A percentile compares a stretch with the other conserved stretches of the same genome.
Evolutionary conservation across 2,113 vertebrate species (phyloP).

Genomic region (Cyprinodon tularosa): DNA sequence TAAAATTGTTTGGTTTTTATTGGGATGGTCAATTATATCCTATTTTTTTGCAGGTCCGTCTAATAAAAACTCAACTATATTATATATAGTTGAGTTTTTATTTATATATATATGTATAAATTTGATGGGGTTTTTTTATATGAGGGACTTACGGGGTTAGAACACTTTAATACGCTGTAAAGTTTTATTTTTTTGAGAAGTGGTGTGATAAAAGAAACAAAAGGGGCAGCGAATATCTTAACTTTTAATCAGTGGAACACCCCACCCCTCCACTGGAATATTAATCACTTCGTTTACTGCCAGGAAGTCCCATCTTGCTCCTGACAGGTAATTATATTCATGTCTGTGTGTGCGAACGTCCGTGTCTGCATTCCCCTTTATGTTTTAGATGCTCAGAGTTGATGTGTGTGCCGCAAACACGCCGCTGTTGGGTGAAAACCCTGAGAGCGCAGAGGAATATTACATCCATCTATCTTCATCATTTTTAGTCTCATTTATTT

Average conservation of each 20-base stretch:
- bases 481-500: conserved; percentile 37
- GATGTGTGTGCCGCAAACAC: conserved; percentile 19
- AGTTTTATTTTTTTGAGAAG: conserved; percentile 34
- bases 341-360: neutral
- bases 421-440: conserved; percentile 10
- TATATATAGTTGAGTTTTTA: neutral
- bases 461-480: conserved; percentile 43
- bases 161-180: neutral
- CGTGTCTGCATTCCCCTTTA: neutral
- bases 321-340: conserved; percentile 75
- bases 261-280: conserved; percentile 48
- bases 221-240: conserved; percentile 57
- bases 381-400: neutral
- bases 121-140: too few species aligned
- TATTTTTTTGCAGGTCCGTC: neutral
- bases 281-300: conserved; percentile 73
- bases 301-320: conserved; percentile 62
- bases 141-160: neutral
- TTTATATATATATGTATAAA: neutral
- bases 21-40: neutral
- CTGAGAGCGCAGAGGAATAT: conserved; percentile 3
- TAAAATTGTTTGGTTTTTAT: neutral
- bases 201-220: conserved; percentile 42
- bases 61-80: neutral
- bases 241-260: conserved; percentile 50